Conservation (phyloP, 92 coral and sea anemone genomes). For the Porites divaricata region DNA sequence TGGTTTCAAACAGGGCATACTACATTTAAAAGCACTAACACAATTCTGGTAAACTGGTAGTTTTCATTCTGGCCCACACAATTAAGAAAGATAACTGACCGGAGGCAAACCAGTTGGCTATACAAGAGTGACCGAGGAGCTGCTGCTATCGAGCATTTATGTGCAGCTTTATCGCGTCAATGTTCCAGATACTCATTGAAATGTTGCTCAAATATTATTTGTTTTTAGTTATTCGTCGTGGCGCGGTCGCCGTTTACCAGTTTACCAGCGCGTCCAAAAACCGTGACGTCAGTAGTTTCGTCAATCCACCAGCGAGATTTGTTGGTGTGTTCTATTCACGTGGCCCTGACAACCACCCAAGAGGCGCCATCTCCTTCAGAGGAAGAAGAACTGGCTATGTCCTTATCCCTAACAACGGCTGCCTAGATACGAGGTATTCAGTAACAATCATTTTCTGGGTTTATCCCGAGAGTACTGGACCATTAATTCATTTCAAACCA, state of each 20-base stretch:
- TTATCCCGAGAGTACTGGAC: conserved; percentile 66
- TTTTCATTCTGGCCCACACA: too few relatives aligned
- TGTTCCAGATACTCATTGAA: background rate
- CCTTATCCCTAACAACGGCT: conserved; percentile 69
- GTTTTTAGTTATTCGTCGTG: conserved; percentile 48
- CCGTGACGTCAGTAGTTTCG: conserved; percentile 55
- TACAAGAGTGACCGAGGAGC: too few relatives aligned
- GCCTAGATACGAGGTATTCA: conserved; percentile 63
- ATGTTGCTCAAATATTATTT: background rate
- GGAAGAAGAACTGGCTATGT: conserved; percentile 68
- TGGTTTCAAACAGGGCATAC: too few relatives aligned
- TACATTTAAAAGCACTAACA: too few relatives aligned
- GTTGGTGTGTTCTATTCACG: conserved; percentile 40
- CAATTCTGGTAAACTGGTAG: too few relatives aligned
- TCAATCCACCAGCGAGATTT: conserved; percentile 60
- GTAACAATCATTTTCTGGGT: conserved; percentile 67
- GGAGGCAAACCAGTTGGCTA: too few relatives aligned
- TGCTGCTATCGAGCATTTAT: background rate
- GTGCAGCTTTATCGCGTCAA: background rate
- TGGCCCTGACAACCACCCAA: conserved; percentile 67
- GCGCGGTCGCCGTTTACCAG: conserved; percentile 58
- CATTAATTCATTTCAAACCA: conserved; percentile 66
- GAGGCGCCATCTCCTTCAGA: conserved; percentile 60
- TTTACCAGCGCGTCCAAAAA: conserved; percentile 47
- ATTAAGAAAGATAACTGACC: too few relatives aligned